Conservation (phyloP, 2,113 vertebrate species). For the Marcusenius ussheri region DNA sequence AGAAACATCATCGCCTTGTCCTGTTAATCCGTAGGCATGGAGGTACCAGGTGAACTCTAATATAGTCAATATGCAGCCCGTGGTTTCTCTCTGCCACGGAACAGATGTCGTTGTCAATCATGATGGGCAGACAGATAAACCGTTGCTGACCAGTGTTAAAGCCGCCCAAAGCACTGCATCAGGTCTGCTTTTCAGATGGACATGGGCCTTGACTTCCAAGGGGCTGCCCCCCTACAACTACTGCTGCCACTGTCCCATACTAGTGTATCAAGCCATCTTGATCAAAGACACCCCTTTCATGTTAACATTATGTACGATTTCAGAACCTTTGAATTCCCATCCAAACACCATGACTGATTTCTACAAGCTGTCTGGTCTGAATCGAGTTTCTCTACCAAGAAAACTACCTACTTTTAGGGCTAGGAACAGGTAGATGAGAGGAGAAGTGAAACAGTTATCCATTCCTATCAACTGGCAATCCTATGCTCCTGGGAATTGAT, state of each 20-base stretch:
- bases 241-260: neutral
- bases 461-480: slow-evolving; percentile 11
- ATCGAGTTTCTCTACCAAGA: neutral
- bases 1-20: slow-evolving; percentile 6
- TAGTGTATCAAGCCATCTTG: slow-evolving; percentile 1
- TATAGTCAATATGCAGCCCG: slow-evolving; percentile 3
- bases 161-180: neutral
- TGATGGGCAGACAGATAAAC: slow-evolving; percentile 2
- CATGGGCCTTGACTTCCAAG: slow-evolving; percentile 26
- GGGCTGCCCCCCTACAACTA: slow-evolving; percentile 1
- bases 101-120: neutral
- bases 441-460: slow-evolving; percentile 12
- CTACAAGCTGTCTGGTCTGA: neutral
- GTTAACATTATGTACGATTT: neutral
- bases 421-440: neutral
- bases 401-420: neutral
- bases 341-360: neutral
- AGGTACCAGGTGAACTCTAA: slow-evolving; percentile 25
- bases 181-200: slow-evolving; percentile 30
- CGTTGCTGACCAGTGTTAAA: slow-evolving; percentile 26
- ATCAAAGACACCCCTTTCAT: neutral
- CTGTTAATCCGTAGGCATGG: slow-evolving; percentile 20
- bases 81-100: neutral
- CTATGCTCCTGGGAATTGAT: neutral
- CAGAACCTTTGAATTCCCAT: neutral